phyloP scores from a whole-genome alignment of 2,888 invertebrate genomes.

The Acrobasis consociella region DNA sequence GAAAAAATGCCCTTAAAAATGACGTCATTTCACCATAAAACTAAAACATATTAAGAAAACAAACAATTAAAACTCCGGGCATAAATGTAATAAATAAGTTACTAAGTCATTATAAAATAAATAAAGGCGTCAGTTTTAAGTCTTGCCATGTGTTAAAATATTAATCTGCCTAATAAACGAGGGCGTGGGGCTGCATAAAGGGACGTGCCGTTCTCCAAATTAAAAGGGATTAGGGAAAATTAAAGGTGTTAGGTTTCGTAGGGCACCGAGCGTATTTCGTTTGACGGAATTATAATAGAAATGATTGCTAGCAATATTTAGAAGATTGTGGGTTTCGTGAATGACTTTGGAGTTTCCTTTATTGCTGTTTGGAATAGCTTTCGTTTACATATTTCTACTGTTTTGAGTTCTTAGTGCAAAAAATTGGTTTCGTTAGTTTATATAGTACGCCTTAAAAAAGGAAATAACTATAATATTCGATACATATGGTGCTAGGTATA shows the following conservation, averaged over 20 bases:
- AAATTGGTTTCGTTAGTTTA: no score
- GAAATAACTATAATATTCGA: no score
- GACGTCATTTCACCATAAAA: no score
- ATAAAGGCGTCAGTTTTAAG: constrained; percentile 27
- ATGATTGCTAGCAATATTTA: constrained; percentile 22
- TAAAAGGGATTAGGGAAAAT: constrained; percentile 67
- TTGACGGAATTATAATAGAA: constrained; percentile 37
- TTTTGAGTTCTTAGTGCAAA: no score
- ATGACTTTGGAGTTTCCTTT: neutral
- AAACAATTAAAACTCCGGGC: no score
- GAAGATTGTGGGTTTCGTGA: neutral
- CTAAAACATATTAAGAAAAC: no score
- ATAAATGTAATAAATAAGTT: neutral
- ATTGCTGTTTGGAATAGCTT: neutral
- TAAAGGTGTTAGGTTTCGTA: constrained; percentile 60
- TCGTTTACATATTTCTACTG: neutral
- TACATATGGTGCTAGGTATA: no score
- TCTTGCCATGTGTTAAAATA: constrained; percentile 53
- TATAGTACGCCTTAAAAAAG: no score
- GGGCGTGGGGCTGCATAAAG: constrained; percentile 41
- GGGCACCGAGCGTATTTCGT: constrained; percentile 16
- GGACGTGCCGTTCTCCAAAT: constrained; percentile 65
- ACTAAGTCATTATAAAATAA: constrained; percentile 24
- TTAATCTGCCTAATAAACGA: constrained; percentile 55
- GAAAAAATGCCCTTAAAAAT: no score